phyloP scores from a whole-genome alignment of 2,113 vertebrate genomes.

The Tragulus kanchil region DNA sequence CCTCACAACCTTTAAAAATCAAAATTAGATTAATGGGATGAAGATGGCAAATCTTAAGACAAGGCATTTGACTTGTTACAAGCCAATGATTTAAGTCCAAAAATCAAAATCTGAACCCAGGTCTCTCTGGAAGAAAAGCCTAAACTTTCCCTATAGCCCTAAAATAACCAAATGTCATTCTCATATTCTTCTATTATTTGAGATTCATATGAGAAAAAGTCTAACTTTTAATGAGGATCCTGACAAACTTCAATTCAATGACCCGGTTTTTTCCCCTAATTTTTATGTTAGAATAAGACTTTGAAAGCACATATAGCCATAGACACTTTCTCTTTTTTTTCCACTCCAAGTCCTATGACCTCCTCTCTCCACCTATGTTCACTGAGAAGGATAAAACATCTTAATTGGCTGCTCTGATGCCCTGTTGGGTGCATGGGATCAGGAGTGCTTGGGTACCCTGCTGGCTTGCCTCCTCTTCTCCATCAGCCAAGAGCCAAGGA shows the following conservation, averaged over 20 bases:
- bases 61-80: not conserved
- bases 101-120: slow-evolving; percentile 8
- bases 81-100: not conserved
- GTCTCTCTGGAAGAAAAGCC: not conserved
- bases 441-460: not conserved
- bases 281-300: slow-evolving; percentile 70
- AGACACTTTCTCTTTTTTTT: not conserved
- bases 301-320: slow-evolving; percentile 53
- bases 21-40: not conserved
- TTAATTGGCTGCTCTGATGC: slow-evolving; percentile 52
- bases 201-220: slow-evolving; percentile 30
- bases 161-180: slow-evolving; percentile 17
- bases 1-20: no score
- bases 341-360: not conserved
- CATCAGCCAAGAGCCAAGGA: not conserved
- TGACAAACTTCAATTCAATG: slow-evolving; percentile 57
- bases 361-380: slow-evolving; percentile 22
- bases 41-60: not conserved
- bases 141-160: slow-evolving; percentile 16
- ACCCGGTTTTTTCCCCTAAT: slow-evolving; percentile 23
- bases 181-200: slow-evolving; percentile 24
- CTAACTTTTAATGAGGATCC: slow-evolving; percentile 75
- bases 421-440: not conserved
- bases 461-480: not conserved
- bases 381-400: slow-evolving; percentile 28